Conservation (phyloP, 2,888 invertebrate genomes). For the Watsonalla cultraria region DNA sequence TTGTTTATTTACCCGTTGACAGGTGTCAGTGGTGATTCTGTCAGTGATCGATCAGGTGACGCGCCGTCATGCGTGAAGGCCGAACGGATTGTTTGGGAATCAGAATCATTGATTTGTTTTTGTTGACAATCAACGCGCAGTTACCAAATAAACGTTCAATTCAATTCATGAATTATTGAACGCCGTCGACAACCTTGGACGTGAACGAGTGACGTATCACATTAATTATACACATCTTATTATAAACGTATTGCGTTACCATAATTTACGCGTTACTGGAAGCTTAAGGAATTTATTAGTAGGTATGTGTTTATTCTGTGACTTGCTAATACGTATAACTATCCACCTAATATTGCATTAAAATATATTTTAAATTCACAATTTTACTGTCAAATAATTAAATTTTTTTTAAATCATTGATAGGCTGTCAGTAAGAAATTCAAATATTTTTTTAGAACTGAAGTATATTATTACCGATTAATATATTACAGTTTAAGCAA, state of each 20-base stretch:
- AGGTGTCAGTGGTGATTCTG: background rate
- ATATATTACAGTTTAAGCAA: too few species aligned
- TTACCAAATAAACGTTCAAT: conserved; percentile 10
- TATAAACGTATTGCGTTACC: background rate
- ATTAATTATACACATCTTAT: background rate
- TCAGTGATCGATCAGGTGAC: background rate
- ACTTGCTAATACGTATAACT: too few species aligned
- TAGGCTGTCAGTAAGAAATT: too few species aligned
- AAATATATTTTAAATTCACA: too few species aligned
- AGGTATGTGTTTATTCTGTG: too few species aligned
- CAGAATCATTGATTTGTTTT: conserved; percentile 16
- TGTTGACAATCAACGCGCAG: conserved; percentile 17
- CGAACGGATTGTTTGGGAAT: background rate
- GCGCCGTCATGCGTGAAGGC: background rate
- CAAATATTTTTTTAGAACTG: too few species aligned
- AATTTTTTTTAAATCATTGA: too few species aligned
- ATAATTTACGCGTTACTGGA: background rate
- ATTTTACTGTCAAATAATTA: too few species aligned
- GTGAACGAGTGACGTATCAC: conserved; percentile 6
- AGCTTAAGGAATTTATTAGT: too few species aligned
- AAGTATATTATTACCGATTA: too few species aligned
- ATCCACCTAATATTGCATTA: too few species aligned
- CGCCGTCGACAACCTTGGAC: conserved; percentile 23
- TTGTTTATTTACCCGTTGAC: background rate
- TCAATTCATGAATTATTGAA: conserved; percentile 31